These are phyloP conservation scores for Tupiocoris notatus DNA, from an alignment of 2,888 invertebrate genomes.

Conservation along the genomic window DNA sequence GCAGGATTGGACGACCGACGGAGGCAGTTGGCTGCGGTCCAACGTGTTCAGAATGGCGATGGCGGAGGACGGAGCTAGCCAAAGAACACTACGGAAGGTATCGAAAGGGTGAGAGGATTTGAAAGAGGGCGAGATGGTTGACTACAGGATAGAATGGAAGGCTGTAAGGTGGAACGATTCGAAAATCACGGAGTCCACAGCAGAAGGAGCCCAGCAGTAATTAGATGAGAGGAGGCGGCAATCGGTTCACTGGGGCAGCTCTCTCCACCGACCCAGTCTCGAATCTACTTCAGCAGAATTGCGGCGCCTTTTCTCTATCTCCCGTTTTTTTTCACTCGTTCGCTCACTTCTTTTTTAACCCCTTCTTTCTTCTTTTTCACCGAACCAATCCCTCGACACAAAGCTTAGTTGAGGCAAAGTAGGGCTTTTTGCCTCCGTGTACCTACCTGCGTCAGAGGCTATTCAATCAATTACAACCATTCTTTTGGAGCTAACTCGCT, in stretches of 20 bases:
- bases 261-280: background rate
- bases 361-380: background rate
- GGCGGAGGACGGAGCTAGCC: background rate
- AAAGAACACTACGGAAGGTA: background rate
- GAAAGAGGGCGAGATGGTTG: too few species aligned
- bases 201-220: constrained; percentile 10
- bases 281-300: constrained; percentile 33
- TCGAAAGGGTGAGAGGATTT: too few species aligned
- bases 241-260: constrained; percentile 16
- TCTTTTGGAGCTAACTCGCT: background rate
- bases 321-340: background rate
- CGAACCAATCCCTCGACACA: constrained; percentile 7
- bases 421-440: background rate
- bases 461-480: constrained; percentile 28
- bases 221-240: constrained; percentile 33
- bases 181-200: constrained; percentile 12
- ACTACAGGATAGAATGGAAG: background rate
- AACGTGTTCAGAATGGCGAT: constrained; percentile 28
- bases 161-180: constrained; percentile 8
- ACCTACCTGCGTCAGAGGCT: background rate
- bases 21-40: constrained; percentile 21
- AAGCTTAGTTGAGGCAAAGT: constrained; percentile 27
- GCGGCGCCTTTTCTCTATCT: background rate
- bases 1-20: constrained; percentile 24
- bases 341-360: background rate